Conservation (phyloP, 2,888 invertebrate species). For the Odontomyia ornata region DNA sequence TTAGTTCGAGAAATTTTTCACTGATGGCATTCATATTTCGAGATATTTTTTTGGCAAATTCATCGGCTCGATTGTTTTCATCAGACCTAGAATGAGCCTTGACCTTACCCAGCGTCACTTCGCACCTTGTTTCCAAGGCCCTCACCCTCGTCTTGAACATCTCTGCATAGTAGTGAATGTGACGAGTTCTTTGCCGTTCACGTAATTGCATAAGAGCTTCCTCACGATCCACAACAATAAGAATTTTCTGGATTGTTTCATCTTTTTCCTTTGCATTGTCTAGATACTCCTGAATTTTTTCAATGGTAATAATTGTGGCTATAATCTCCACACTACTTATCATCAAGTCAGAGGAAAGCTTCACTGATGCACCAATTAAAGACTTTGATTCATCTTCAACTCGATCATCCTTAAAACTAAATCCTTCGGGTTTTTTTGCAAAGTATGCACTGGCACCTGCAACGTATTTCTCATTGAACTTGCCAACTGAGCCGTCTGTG, state of each 20-base stretch:
- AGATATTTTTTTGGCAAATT: not conserved
- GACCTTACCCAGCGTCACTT: not conserved
- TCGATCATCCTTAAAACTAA: too few relatives aligned
- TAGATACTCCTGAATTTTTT: not conserved
- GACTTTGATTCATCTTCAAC: too few relatives aligned
- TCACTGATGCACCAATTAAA: not conserved
- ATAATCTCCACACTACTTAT: conserved; percentile 7
- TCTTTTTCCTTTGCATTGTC: not conserved
- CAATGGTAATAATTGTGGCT: not conserved
- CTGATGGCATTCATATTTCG: not conserved
- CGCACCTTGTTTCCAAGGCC: not conserved
- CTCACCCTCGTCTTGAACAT: not conserved
- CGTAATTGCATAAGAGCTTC: not conserved
- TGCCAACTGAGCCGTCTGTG: not conserved
- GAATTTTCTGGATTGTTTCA: not conserved
- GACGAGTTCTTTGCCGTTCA: not conserved
- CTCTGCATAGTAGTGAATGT: not conserved
- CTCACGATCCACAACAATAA: not conserved
- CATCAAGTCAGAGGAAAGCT: not conserved
- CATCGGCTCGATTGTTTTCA: not conserved
- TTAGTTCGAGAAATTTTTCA: not conserved
- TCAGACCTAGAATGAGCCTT: not conserved
- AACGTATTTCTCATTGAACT: not conserved
- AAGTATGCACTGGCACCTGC: not conserved
- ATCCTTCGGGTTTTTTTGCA: not conserved